Evolutionary conservation across 2,113 vertebrate genomes (phyloP).

Genomic region (Nannobrachium achirus): DNA sequence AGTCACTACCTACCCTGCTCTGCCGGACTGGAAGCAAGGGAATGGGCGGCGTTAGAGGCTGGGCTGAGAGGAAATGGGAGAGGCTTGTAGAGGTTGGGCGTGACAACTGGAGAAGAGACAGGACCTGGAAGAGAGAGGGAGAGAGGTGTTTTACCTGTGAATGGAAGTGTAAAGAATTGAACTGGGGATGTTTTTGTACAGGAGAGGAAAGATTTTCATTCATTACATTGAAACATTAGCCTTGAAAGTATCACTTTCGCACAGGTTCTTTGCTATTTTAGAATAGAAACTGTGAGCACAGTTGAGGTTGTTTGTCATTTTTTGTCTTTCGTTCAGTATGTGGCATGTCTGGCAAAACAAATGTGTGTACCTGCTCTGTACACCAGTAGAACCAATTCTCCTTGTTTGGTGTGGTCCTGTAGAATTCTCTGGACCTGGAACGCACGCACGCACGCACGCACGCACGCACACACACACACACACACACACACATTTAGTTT

Average conservation of each 20-base stretch:
- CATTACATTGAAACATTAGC: no score
- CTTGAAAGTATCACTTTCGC: no score
- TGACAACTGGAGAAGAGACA: constrained; percentile 51
- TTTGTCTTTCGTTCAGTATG: neutral
- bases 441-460: neutral
- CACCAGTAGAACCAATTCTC: constrained; percentile 81
- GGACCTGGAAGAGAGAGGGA: constrained; percentile 43
- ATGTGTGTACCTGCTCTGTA: constrained; percentile 67
- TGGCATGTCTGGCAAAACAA: neutral
- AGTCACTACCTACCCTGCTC: constrained; percentile 49
- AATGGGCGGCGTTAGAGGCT: constrained; percentile 31
- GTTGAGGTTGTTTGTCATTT: no score
- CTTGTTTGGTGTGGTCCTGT: constrained; percentile 81
- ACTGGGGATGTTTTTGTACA: no score
- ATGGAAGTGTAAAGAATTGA: no score
- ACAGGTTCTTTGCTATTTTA: no score
- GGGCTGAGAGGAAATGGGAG: constrained; percentile 54
- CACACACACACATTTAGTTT: no score
- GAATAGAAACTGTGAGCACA: no score
- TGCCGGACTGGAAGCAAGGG: constrained; percentile 27
- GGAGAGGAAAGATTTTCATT: no score
- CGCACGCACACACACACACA: no score
- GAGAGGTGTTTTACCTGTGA: neutral
- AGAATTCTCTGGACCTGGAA: constrained; percentile 79
- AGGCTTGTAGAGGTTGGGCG: constrained; percentile 67